A percentile compares a stretch with the other conserved stretches of the same genome.
phyloP scores from a whole-genome alignment of 2,888 invertebrate species.

The Lycia hirtaria region DNA sequence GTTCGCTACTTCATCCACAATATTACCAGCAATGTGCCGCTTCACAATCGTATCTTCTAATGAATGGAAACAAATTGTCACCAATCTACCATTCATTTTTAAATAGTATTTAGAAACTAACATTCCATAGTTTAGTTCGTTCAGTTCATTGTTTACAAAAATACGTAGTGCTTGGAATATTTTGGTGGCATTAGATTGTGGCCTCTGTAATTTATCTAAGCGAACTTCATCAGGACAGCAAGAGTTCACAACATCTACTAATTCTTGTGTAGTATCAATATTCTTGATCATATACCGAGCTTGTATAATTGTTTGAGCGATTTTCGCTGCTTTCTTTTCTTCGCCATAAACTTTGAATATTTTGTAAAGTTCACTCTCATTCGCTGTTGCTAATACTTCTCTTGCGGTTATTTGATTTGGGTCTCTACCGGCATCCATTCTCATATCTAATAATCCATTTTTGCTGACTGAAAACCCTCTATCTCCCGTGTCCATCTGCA shows the following conservation, averaged over 20 bases:
- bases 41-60: conserved; percentile 97
- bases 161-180: conserved; percentile 97
- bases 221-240: conserved; percentile 85
- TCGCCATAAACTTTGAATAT: conserved; percentile 97
- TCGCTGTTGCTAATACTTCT: conserved; percentile 92
- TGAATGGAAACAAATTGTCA: conserved; percentile 96
- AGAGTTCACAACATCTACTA: conserved; percentile 90
- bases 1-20: conserved; percentile 89
- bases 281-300: conserved; percentile 90
- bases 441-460: conserved; percentile 97
- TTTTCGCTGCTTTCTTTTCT: conserved; percentile 93
- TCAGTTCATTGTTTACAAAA: conserved; percentile 98
- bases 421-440: conserved; percentile 93
- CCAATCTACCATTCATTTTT: conserved; percentile 91
- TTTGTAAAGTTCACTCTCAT: conserved; percentile 91
- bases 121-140: conserved; percentile 96
- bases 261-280: conserved; percentile 92
- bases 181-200: conserved; percentile 94
- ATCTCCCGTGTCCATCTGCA: conserved; percentile 94
- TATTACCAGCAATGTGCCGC: conserved; percentile 92
- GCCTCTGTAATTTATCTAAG: conserved; percentile 90
- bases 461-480: conserved; percentile 95
- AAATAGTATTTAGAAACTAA: conserved; percentile 91
- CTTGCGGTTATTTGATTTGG: conserved; percentile 92
- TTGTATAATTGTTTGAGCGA: conserved; percentile 95